Evolutionary conservation across 92 coral and sea anemone genomes (phyloP).

Genomic region (Porites evermanni): DNA sequence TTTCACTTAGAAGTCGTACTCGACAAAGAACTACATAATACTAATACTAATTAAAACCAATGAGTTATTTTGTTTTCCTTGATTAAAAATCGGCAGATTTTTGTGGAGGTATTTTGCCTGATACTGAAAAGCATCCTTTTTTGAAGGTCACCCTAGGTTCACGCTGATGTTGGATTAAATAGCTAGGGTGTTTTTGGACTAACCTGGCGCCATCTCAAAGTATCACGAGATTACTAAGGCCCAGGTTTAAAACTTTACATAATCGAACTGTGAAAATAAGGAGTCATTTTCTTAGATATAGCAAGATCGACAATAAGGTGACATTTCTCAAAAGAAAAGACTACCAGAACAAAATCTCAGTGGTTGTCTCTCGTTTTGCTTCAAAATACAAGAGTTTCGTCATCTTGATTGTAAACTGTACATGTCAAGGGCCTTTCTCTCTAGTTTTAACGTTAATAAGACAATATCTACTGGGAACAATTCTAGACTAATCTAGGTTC

Average conservation of each 20-base stretch:
- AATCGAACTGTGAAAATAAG: too few species aligned
- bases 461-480: neutral
- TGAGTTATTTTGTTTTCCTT: too few species aligned
- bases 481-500: neutral
- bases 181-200: slow-evolving; percentile 7
- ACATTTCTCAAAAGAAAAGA: too few species aligned
- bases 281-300: too few species aligned
- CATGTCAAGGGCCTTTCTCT: neutral
- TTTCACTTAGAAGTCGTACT: too few species aligned
- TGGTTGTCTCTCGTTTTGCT: neutral
- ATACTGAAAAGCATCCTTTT: neutral
- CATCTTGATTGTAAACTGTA: neutral
- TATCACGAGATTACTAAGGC: neutral
- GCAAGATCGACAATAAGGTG: too few species aligned
- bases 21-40: too few species aligned
- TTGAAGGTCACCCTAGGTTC: neutral
- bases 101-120: neutral
- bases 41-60: too few species aligned
- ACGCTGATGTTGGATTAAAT: slow-evolving; percentile 34
- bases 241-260: neutral
- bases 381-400: neutral
- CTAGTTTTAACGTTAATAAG: neutral
- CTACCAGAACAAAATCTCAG: neutral
- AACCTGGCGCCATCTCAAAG: slow-evolving; percentile 14
- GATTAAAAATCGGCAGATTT: neutral